Conservation (phyloP, 2,113 vertebrate genomes). For the Cygnus atratus region DNA sequence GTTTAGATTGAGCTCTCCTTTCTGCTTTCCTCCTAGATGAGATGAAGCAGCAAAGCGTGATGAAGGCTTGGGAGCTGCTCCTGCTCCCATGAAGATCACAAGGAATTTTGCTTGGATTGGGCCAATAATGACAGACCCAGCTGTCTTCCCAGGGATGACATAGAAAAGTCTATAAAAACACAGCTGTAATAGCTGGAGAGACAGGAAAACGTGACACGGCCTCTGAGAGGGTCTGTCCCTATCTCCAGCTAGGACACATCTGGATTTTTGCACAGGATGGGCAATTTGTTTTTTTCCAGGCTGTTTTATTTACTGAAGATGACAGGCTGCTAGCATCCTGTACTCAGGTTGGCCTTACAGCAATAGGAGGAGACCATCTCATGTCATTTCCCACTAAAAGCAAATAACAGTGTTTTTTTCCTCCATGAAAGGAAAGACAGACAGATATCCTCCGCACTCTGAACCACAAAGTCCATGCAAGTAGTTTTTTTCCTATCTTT, state of each 20-base stretch:
- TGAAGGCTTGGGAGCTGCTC: background rate
- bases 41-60: background rate
- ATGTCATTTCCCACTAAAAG: background rate
- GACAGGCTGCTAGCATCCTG: background rate
- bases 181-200: constrained; percentile 1
- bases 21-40: background rate
- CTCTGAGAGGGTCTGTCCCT: constrained; percentile 1
- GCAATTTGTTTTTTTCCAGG: background rate
- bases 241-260: background rate
- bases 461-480: background rate
- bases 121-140: background rate
- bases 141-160: constrained; percentile 12
- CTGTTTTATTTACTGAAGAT: constrained; percentile 19
- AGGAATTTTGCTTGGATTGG: background rate
- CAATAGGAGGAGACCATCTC: background rate
- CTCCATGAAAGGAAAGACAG: background rate
- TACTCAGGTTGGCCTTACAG: background rate
- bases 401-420: background rate
- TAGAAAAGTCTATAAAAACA: background rate
- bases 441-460: background rate
- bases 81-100: background rate
- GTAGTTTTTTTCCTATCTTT: background rate
- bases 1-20: background rate
- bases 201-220: background rate
- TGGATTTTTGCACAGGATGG: background rate